phyloP scores from a whole-genome alignment of 2,113 vertebrate genomes.

The Sinosuthora webbiana region DNA sequence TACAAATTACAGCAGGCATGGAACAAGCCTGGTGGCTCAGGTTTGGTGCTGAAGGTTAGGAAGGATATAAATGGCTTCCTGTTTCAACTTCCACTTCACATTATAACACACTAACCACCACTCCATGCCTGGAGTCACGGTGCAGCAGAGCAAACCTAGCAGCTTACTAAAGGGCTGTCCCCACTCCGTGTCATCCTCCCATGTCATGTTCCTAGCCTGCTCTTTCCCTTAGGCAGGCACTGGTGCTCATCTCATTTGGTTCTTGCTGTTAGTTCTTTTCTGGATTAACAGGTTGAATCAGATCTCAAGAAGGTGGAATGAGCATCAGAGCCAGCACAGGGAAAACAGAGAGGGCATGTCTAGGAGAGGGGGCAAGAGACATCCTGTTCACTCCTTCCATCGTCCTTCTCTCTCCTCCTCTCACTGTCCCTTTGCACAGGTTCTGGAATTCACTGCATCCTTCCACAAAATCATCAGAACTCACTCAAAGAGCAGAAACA shows the following conservation, averaged over 20 bases:
- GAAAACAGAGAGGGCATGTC: neutral
- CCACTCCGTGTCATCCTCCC: neutral
- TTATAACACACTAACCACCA: neutral
- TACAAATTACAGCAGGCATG: neutral
- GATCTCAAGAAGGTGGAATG: neutral
- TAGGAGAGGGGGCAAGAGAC: neutral
- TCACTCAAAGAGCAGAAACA: neutral
- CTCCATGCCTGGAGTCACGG: neutral
- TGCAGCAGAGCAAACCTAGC: neutral
- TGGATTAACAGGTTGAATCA: constrained; percentile 9
- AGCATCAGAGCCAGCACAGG: neutral
- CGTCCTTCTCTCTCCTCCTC: neutral
- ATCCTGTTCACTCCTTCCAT: neutral
- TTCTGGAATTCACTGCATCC: neutral
- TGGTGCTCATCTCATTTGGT: neutral
- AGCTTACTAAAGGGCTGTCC: neutral
- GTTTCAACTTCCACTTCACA: neutral
- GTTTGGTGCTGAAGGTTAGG: neutral
- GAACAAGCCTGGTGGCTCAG: neutral
- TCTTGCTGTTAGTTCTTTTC: neutral
- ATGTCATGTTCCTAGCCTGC: neutral
- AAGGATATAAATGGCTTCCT: neutral
- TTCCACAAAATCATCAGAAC: neutral
- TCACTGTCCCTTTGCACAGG: neutral
- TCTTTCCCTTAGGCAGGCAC: neutral